Conservation (phyloP, 2,797 vertebrate species). For the Hoplostethus mediterraneus region DNA sequence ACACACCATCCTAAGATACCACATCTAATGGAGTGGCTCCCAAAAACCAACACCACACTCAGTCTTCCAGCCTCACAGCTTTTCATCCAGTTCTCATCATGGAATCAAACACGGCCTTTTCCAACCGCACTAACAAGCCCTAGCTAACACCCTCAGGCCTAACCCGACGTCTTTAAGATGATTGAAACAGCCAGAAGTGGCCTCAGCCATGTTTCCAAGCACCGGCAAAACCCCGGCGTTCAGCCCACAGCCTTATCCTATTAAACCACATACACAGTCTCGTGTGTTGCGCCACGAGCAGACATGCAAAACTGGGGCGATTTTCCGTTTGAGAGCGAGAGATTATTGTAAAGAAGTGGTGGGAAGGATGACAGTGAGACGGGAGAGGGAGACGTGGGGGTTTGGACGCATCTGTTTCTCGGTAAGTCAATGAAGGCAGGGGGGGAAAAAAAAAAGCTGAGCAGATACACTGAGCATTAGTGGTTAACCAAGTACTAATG, state of each 20-base stretch:
- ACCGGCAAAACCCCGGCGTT: slow-evolving; percentile 55
- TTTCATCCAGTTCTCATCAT: slow-evolving; percentile 58
- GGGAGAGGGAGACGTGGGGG: slow-evolving; percentile 48
- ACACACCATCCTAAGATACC: slow-evolving; percentile 32
- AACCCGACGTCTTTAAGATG: slow-evolving; percentile 56
- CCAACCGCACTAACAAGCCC: slow-evolving; percentile 69
- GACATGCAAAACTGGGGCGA: slow-evolving; percentile 72
- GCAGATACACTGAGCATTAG: slow-evolving; percentile 85
- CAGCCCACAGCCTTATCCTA: slow-evolving; percentile 69
- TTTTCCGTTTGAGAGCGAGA: slow-evolving; percentile 78
- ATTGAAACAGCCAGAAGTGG: slow-evolving; percentile 68
- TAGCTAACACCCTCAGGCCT: slow-evolving; percentile 60
- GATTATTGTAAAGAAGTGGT: slow-evolving; percentile 75
- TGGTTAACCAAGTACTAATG: slow-evolving; percentile 87
- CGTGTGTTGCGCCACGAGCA: slow-evolving; percentile 71
- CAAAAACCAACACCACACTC: slow-evolving; percentile 52
- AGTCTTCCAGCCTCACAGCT: slow-evolving; percentile 47
- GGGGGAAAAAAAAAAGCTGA: slow-evolving; percentile 72
- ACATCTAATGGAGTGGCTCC: slow-evolving; percentile 33
- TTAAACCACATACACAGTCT: slow-evolving; percentile 74
- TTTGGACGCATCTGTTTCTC: slow-evolving; percentile 80
- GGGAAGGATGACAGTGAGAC: slow-evolving; percentile 59
- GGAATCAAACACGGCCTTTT: slow-evolving; percentile 56
- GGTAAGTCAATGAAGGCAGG: slow-evolving; percentile 75
- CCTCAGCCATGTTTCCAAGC: slow-evolving; percentile 73